phyloP scores from a whole-genome alignment of 2,888 invertebrate species.

The Seira ritae region DNA sequence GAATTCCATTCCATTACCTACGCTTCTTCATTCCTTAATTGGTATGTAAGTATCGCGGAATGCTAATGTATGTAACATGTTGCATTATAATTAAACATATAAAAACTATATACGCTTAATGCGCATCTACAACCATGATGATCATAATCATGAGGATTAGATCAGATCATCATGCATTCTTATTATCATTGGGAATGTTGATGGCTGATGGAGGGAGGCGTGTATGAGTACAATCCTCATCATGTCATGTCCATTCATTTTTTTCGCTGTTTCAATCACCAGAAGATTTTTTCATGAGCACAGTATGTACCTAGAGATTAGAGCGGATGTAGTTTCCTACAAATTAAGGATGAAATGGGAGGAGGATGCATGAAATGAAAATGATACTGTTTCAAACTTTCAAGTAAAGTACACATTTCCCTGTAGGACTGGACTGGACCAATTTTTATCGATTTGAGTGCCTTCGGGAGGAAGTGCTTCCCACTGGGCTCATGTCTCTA shows the following conservation, averaged over 20 bases:
- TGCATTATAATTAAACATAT: neutral
- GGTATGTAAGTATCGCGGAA: neutral
- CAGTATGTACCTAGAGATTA: neutral
- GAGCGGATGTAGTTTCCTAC: conserved; percentile 19
- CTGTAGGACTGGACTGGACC: conserved; percentile 17
- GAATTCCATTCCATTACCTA: neutral
- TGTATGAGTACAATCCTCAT: too few species aligned
- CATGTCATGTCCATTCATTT: conserved; percentile 45
- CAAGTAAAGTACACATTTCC: conserved; percentile 59
- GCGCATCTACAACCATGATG: neutral
- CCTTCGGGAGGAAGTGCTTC: conserved; percentile 44
- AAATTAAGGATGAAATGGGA: neutral
- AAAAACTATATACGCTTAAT: neutral
- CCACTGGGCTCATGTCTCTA: conserved; percentile 35
- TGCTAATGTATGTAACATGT: neutral
- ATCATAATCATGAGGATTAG: too few species aligned
- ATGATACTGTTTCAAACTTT: conserved; percentile 6
- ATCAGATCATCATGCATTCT: neutral
- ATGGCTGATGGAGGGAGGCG: too few species aligned
- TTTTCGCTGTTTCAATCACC: conserved; percentile 1
- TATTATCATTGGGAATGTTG: neutral
- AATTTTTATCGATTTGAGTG: neutral
- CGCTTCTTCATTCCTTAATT: neutral
- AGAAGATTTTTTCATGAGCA: conserved; percentile 1
- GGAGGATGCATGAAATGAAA: neutral